Base-by-base conservation (phyloP, 2,888 invertebrate species). In the Cantharis flavilabris region DNA sequence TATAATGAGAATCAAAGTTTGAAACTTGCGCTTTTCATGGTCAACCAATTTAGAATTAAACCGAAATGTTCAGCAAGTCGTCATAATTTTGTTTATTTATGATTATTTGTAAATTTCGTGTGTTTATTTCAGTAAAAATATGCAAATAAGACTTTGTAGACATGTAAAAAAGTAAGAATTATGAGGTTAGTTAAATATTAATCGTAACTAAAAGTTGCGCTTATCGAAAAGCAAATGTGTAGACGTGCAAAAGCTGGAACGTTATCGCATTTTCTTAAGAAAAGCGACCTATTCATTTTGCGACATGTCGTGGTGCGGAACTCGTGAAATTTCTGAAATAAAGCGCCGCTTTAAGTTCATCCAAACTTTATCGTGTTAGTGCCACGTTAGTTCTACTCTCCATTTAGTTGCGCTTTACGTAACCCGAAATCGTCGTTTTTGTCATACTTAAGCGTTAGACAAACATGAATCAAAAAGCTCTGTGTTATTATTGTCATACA, bases 71-170 rank as follows among this genome's bases (percentile, higher is more conserved):
- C n/a, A 49, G 13, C n/a, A 49, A 49, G 49, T 49, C 49, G n/a
- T 49, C 20, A 14, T 33, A 11, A 70, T 49, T 70, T 64, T 72
- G 16, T 64, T 76, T 73, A 76, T 76, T 76, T 73, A 76, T 73
- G 76, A 62, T 76, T 72, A 76, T 76, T 76, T 62, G 76, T 73
- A 71, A 70, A 76, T 76, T 70, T 73, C 76, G 76, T 73, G 76
- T 64, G 72, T 62, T 73, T 70, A 65, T 76, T 76, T 73, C 49
- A 73, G 18, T 64, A 30, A 62, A 72, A 72, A 73, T 76, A 76
- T 76, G 72, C 73, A 76, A 76, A 76, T 76, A 73, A 62, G 70
- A 63, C 62, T 69, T 65, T n/a, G 62, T 28, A 69, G 69, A 72
- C 71, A 72, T 75, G 71, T 75, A 72, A 72, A 75, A 65, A 75